Evolutionary conservation across 2,888 invertebrate genomes (phyloP).

Genomic region (Carabus problematicus): DNA sequence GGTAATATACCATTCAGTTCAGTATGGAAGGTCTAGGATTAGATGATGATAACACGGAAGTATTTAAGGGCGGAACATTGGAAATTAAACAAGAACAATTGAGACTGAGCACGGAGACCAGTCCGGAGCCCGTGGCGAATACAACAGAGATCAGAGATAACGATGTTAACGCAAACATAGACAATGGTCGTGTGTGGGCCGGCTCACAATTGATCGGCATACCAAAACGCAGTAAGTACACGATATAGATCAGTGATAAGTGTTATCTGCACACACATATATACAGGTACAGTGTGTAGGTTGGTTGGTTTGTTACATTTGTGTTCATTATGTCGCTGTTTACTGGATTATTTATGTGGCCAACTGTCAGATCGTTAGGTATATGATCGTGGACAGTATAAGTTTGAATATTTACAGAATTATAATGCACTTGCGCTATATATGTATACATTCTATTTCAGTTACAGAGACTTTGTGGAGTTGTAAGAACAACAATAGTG

Average conservation of each 20-base stretch:
- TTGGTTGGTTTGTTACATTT: neutral
- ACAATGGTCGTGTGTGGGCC: slow-evolving; percentile 32
- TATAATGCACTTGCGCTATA: too few relatives aligned
- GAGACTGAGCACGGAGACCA: slow-evolving; percentile 39
- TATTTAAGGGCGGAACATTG: slow-evolving; percentile 65
- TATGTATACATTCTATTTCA: neutral
- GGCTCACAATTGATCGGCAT: slow-evolving; percentile 22
- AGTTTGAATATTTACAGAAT: slow-evolving; percentile 50
- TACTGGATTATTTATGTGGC: too few relatives aligned
- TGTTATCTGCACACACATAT: too few relatives aligned
- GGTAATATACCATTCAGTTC: neutral
- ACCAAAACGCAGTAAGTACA: slow-evolving; percentile 26
- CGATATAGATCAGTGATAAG: too few relatives aligned
- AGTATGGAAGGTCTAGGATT: slow-evolving; percentile 48
- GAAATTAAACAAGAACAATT: slow-evolving; percentile 49
- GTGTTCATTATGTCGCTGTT: neutral
- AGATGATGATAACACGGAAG: slow-evolving; percentile 64
- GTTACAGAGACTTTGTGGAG: slow-evolving; percentile 26
- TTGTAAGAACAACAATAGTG: slow-evolving; percentile 22
- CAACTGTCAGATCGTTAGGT: too few relatives aligned
- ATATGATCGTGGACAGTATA: too few relatives aligned
- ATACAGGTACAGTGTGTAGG: too few relatives aligned
- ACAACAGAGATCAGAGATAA: slow-evolving; percentile 45
- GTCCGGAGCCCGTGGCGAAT: slow-evolving; percentile 41
- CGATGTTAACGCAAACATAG: slow-evolving; percentile 47